Evolutionary conservation across 2,888 invertebrate genomes (phyloP), one percentile per base, ranked within the genome.

Genomic region (Helicoverpa assulta): DNA sequence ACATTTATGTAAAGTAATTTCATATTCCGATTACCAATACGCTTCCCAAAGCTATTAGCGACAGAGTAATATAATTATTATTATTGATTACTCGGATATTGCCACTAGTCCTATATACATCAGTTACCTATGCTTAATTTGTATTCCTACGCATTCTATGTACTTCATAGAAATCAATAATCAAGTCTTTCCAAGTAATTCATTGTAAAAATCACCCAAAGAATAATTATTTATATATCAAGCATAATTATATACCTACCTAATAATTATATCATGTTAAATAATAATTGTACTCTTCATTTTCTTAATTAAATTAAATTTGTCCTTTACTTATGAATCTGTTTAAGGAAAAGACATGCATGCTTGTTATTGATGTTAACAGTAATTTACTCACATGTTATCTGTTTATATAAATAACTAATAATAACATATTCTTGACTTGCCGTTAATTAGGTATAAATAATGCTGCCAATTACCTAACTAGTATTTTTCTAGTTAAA

Each of bases 31-130:
- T 53, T 16, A 53, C 18, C 52, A 58, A 26, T 58, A 58, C 5
- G 47, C 10, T 29, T 50, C 55, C 40, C 14, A n/a, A 65, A 6
- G 26, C 37, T 47, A 67, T 58, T 69, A 47, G 6, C 21, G 6
- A 37, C 19, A 47, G 4, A 53, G 12, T 37, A 2, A 21, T 29
- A 43, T 65, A 53, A 67, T 67, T n/a, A 47, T 47, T n/a, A 47
- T 47, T 47, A 47, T 47, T 47, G n/a, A 47, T 47, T 47, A 16
- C 47, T 47, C 6, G 47, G 5, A n/a, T 16, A 47, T 47, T 47
- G n/a, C 16, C 6, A 47, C 16, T 5, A 5, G 4, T 43, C n/a
- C 47, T 47, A 47, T 16, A 40, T 16, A 43, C 16, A 43, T 16
- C 16, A 5, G 43, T 33, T 26, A n/a, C n/a, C n/a, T n/a, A 26